phyloP scores from a whole-genome alignment of 2,113 vertebrate species.

The Lepidothrix coronata region DNA sequence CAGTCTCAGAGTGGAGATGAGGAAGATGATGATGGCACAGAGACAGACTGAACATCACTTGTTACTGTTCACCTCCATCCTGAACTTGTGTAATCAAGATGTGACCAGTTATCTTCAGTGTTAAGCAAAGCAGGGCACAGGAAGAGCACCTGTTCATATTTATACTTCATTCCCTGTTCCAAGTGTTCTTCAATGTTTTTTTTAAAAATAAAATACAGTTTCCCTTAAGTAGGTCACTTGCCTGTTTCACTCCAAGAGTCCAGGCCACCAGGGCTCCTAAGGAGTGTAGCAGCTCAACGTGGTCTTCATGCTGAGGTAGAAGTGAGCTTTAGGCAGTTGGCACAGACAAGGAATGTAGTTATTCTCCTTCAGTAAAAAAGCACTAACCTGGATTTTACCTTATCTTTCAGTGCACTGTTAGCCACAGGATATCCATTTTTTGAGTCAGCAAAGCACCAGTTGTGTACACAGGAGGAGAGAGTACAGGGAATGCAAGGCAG shows the following conservation, averaged over 20 bases:
- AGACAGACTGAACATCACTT: slow-evolving; percentile 49
- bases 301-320: not conserved
- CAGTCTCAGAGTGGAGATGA: slow-evolving; percentile 38
- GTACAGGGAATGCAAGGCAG: not conserved
- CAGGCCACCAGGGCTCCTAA: not conserved
- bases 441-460: not conserved
- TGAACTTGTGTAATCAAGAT: not conserved
- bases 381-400: not conserved
- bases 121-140: not conserved
- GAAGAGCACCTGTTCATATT: not conserved
- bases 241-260: not conserved
- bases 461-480: not conserved
- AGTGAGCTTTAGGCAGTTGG: not conserved
- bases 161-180: not conserved
- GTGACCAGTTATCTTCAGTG: not conserved
- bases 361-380: not conserved
- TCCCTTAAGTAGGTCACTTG: not conserved
- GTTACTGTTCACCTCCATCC: not conserved
- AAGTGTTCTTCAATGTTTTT: not conserved
- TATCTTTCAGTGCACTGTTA: not conserved
- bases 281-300: not conserved
- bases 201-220: not conserved
- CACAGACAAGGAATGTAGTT: not conserved
- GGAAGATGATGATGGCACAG: slow-evolving; percentile 36
- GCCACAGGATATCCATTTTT: not conserved